Evolutionary conservation across 2,113 vertebrate genomes (phyloP).

Genomic region (Cyphomyrus discorhynchus): DNA sequence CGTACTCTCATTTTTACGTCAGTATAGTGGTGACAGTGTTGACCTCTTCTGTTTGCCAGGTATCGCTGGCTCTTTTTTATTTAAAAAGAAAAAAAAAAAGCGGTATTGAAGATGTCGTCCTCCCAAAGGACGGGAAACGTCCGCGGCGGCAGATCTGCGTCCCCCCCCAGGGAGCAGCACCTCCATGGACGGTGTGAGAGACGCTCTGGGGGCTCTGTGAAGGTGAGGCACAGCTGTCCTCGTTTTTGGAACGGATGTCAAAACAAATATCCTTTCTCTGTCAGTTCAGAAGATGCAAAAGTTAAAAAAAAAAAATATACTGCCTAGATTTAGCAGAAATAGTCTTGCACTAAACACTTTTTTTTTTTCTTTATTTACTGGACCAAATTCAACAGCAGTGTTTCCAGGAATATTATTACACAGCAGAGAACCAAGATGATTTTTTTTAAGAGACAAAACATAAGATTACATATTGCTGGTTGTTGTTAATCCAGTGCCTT

Average conservation of each 20-base stretch:
- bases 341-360: slow-evolving; percentile 2
- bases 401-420: not conserved
- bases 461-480: slow-evolving; percentile 23
- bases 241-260: not conserved
- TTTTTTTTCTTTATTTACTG: not conserved
- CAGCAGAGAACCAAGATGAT: not conserved
- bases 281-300: not conserved
- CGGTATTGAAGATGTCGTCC: not conserved
- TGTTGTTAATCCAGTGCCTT: slow-evolving; percentile 63
- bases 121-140: not conserved
- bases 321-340: slow-evolving; percentile 7
- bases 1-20: not conserved
- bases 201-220: not conserved
- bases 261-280: not conserved
- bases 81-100: not conserved
- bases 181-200: not conserved
- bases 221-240: not conserved
- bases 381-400: slow-evolving; percentile 17
- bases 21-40: not conserved
- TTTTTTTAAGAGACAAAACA: not conserved
- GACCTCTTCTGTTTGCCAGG: not conserved
- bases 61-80: not conserved
- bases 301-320: not conserved
- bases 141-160: not conserved
- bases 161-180: not conserved